phyloP scores from a whole-genome alignment of 2,888 invertebrate species.

The Carabus problematicus region DNA sequence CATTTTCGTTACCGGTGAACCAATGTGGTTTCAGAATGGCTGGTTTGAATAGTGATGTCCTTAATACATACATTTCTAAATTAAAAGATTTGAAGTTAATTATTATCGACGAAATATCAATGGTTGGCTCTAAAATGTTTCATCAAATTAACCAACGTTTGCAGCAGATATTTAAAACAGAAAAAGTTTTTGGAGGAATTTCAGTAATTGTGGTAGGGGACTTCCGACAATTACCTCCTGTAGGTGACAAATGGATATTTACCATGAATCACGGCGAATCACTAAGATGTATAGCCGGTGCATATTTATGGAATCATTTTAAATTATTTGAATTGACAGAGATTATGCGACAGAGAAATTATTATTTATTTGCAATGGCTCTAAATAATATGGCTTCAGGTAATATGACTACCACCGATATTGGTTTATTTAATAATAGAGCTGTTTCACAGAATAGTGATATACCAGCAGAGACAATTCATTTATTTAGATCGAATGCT shows the following conservation, averaged over 20 bases:
- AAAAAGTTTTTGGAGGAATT: conserved; percentile 51
- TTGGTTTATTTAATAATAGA: conserved; percentile 45
- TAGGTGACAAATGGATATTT: conserved; percentile 48
- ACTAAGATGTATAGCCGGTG: conserved; percentile 14
- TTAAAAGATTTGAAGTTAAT: conserved; percentile 43
- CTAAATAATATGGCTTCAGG: conserved; percentile 48
- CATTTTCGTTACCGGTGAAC: neutral
- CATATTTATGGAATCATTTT: conserved; percentile 47
- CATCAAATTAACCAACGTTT: conserved; percentile 49
- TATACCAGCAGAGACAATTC: conserved; percentile 37
- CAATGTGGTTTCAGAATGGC: neutral
- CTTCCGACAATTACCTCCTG: conserved; percentile 52
- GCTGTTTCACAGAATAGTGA: neutral
- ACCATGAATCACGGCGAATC: conserved; percentile 1
- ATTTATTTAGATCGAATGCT: conserved; percentile 37
- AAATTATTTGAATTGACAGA: conserved; percentile 49
- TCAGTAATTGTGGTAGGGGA: conserved; percentile 53
- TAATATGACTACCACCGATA: conserved; percentile 45
- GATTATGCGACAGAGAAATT: conserved; percentile 51
- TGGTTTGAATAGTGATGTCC: conserved; percentile 4
- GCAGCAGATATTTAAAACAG: conserved; percentile 49
- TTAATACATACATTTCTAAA: conserved; percentile 39
- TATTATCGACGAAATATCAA: conserved; percentile 54
- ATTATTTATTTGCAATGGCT: conserved; percentile 47
- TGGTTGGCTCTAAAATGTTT: conserved; percentile 49